These are phyloP conservation scores for Drosophila percnosoma DNA, from an alignment of 2,888 invertebrate species.

Conservation along the genomic window DNA sequence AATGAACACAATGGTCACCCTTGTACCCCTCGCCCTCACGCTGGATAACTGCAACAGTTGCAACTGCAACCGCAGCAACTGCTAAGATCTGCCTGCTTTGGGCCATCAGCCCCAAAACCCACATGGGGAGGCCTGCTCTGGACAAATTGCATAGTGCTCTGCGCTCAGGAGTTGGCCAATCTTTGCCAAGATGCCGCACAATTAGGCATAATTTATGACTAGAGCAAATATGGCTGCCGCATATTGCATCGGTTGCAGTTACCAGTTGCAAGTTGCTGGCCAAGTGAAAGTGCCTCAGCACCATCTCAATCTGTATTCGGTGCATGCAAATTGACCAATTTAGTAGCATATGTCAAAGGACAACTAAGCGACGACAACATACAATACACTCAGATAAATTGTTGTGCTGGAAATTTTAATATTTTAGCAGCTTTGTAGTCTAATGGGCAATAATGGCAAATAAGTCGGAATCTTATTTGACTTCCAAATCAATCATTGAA, in stretches of 20 bases:
- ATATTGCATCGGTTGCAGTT: constrained; percentile 21
- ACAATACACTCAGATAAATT: constrained; percentile 10
- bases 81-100: constrained; percentile 35
- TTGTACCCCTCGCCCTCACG: constrained; percentile 22
- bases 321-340: constrained; percentile 59
- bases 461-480: neutral
- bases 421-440: neutral
- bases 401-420: neutral
- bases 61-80: constrained; percentile 9
- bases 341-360: constrained; percentile 56
- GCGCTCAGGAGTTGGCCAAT: constrained; percentile 70
- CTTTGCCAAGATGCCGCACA: constrained; percentile 75
- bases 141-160: constrained; percentile 70
- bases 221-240: constrained; percentile 60
- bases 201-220: constrained; percentile 75
- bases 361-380: constrained; percentile 12
- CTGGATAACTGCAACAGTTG: constrained; percentile 13
- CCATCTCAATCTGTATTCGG: constrained; percentile 38
- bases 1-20: constrained; percentile 60
- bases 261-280: constrained; percentile 13
- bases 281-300: constrained; percentile 69
- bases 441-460: neutral
- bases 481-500: too few species aligned
- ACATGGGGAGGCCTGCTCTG: constrained; percentile 47
- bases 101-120: constrained; percentile 43